Evolutionary conservation across 35 echinoderm and acorn worm species (phyloP).

Genomic region (Ophiothrix spiculata): DNA sequence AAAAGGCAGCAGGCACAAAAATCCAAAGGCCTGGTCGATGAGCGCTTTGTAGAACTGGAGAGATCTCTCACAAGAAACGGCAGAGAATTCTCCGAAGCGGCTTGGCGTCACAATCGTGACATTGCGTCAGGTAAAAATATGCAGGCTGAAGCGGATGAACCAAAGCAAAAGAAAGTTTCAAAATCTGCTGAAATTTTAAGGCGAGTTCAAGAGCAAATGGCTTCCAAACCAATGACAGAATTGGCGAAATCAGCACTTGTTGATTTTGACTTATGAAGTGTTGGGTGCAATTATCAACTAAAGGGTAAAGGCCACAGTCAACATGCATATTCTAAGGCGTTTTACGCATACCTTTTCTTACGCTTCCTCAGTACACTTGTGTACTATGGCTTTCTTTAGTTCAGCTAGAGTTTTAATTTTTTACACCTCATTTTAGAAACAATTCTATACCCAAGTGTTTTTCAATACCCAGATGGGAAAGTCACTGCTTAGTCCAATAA

Average conservation of each 20-base stretch:
- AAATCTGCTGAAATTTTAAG: conserved; percentile 11
- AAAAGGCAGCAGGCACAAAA: conserved; percentile 42
- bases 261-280: neutral
- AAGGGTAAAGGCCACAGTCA: no score
- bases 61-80: conserved; percentile 39
- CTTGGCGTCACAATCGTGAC: neutral
- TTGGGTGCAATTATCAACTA: neutral
- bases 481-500: no score
- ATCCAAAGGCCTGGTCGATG: conserved; percentile 28
- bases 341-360: no score
- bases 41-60: conserved; percentile 47
- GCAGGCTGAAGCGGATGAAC: neutral
- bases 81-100: neutral
- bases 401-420: no score
- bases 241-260: conserved; percentile 13
- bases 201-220: neutral
- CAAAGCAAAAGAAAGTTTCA: neutral
- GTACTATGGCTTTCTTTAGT: no score
- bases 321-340: no score
- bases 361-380: no score
- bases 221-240: conserved; percentile 11
- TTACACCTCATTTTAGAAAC: no score
- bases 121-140: neutral
- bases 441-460: no score
- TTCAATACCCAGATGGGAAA: no score